Evolutionary conservation across 2,888 invertebrate species (phyloP).

Genomic region (Lamellibrachia satsuma): DNA sequence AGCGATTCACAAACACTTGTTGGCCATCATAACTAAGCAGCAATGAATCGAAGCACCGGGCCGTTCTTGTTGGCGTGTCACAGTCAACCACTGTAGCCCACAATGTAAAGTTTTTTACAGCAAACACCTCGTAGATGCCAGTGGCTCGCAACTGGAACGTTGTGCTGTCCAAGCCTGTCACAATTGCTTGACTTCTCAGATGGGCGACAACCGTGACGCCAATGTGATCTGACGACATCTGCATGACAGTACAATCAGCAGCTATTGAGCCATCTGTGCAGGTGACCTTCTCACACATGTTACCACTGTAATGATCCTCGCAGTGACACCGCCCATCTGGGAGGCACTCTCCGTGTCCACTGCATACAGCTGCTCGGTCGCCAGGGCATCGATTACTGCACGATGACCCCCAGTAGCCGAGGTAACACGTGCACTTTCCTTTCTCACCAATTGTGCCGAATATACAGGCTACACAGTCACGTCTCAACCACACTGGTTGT

Average conservation of each 20-base stretch:
- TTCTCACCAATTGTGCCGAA: conserved; percentile 31
- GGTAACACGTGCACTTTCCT: conserved; percentile 38
- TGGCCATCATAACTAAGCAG: background rate
- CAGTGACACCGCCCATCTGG: conserved; percentile 47
- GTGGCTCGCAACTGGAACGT: conserved; percentile 40
- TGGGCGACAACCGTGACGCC: conserved; percentile 41
- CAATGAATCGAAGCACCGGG: background rate
- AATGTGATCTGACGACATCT: conserved; percentile 8
- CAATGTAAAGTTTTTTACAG: background rate
- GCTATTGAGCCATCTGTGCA: conserved; percentile 47
- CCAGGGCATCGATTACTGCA: conserved; percentile 43
- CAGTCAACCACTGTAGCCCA: background rate
- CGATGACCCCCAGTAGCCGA: conserved; percentile 45
- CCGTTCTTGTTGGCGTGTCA: background rate
- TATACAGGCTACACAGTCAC: background rate
- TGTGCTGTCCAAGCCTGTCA: conserved; percentile 47
- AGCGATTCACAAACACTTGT: background rate
- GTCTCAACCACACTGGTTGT: background rate
- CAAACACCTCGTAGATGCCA: conserved; percentile 42
- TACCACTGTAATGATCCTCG: conserved; percentile 44
- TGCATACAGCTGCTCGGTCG: conserved; percentile 38
- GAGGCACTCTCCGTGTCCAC: conserved; percentile 44
- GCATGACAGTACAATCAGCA: conserved; percentile 44
- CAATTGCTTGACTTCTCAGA: conserved; percentile 43
- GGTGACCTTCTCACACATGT: conserved; percentile 36